Base-by-base conservation (phyloP, 2,797 vertebrate genomes). In the Xenopus petersii region DNA sequence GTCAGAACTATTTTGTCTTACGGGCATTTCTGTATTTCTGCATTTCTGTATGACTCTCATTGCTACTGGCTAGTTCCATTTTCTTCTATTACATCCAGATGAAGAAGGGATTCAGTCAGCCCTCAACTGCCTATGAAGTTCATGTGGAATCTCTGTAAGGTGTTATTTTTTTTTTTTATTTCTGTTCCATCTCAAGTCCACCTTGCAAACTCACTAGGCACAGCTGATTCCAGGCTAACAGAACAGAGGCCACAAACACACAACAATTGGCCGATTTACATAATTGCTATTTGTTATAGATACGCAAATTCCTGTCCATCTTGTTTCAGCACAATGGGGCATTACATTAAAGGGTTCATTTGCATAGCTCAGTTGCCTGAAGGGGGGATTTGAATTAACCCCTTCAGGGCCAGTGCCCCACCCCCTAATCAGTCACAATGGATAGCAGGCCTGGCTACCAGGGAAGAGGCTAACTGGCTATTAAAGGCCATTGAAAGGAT, bases 291-390 rank as follows among this genome's bases (percentile, higher is more conserved):
- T 66, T 74, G 65, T 70, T 69, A 74, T 70, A 74, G 67, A 74
- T 79, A 74, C n/a, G 71, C 77, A 74, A 70, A 79, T 69, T 78
- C 70, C 59, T 74, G 67, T 48, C 71, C 51, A 51, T n/a, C 66
- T 74, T 74, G 59, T 65, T 70, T 64, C 17, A 42, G 9, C 66
- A 79, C 71, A 73, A 78, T 69, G 66, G 67, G 51, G 33, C 71
- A 73, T 78, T 70, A 65, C 76, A 64, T 74, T 70, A 79, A 79
- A 74, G 71, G 58, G 60, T 30, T 11, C 6, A 70, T 60, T 64
- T 74, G 62, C 67, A 79, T 74, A 48, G 48, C 24, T 76, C 47
- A 48, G 36, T 30, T 21, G 36, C 33, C n/a, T 68, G 24, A 65
- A 71, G 30, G 67, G 21, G 36, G 10, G 36, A 12, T 64, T 75